Evolutionary conservation across 1,140 invertebrate species (phyloP), one percentile per base, ranked within the genome.

Genomic region (Halesus radiatus): DNA sequence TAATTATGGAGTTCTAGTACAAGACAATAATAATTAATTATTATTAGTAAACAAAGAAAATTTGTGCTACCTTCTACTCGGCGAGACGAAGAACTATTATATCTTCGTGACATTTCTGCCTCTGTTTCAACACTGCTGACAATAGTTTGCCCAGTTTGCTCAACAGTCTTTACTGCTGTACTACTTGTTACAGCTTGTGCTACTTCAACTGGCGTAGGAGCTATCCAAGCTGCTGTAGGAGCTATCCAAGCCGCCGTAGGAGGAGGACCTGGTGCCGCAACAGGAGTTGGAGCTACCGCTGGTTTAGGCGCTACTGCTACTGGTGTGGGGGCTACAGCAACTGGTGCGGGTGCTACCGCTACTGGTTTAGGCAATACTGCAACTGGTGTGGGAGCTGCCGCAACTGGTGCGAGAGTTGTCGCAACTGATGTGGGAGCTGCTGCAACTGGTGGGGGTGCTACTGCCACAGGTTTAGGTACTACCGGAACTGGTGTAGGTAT

Each of bases 51-150:
- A 56, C n/a, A 56, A 7, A 56, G 54, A 56, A 83, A 70, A 18
- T 37, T 32, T 32, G 64, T 62, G 80, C 85, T 85, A 92, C 92
- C 92, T 90, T 92, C 92, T 83, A 91, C 90, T 26, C 89, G 86
- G 86, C 88, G 90, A 78, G 91, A 90, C 84, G 90, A 92, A 81
- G 91, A 87, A 85, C 87, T 91, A 66, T 88, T 89, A 84, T 90
- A 92, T 84, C 90, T 87, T 62, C 87, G 89, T 75, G 91, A 91
- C 90, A 92, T 92, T 66, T 92, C 89, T 86, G 89, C 87, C 80
- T 85, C 85, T 80, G 86, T 87, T 85, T 89, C 89, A 75, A 87
- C 87, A 76, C 83, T 79, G 84, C 86, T 86, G 86, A 87, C 86
- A 88, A 78, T 53, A 80, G 26, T 50, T 77, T 76, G 77, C 37